phyloP scores from a whole-genome alignment of 2,113 vertebrate genomes.

The Dasypus novemcinctus region DNA sequence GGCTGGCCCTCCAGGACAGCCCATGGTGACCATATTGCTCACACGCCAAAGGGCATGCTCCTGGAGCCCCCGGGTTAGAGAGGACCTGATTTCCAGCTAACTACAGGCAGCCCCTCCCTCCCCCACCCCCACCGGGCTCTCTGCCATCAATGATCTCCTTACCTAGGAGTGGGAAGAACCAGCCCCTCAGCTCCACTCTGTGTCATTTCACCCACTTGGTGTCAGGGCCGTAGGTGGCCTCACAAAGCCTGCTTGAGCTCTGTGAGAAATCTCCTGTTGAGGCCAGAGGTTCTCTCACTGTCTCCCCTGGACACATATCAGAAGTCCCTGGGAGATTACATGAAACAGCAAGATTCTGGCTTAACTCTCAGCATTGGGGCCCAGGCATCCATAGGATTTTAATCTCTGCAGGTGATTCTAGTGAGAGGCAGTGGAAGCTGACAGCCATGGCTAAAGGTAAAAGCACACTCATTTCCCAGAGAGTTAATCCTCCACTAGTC shows the following conservation, averaged over 20 bases:
- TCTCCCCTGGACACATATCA: not conserved
- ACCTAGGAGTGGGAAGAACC: not conserved
- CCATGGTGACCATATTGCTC: not conserved
- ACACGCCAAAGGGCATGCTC: not conserved
- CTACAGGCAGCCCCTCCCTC: not conserved
- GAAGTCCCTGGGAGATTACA: no score
- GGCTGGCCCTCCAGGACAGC: not conserved
- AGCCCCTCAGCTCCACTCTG: not conserved
- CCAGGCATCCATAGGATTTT: not conserved
- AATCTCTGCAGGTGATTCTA: not conserved
- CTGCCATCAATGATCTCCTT: not conserved
- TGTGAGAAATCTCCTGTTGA: not conserved
- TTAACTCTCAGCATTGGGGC: no score
- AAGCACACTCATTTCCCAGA: not conserved
- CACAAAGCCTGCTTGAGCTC: not conserved
- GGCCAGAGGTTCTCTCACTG: not conserved
- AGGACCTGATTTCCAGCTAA: not conserved
- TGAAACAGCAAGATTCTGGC: not conserved
- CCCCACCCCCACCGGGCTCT: accelerated
- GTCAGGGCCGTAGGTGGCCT: no score
- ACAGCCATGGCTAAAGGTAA: not conserved
- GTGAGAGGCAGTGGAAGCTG: not conserved
- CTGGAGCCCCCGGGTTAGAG: not conserved
- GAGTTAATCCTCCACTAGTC: not conserved
- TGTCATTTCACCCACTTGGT: not conserved